Conservation (phyloP, 2,797 vertebrate genomes). For the Rhynchotus rufescens region DNA sequence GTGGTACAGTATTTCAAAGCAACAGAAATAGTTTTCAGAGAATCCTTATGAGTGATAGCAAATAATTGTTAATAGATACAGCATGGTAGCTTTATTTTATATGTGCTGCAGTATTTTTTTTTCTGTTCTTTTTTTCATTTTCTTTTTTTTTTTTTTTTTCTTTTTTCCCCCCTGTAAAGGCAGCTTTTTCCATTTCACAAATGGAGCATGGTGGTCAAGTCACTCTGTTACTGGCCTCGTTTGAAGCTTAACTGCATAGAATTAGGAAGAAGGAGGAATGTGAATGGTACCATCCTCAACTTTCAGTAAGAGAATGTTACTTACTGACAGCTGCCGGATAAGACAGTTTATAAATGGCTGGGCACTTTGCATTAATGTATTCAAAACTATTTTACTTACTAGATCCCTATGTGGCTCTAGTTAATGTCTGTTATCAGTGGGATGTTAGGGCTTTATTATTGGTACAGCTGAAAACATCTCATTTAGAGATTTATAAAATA, state of each 20-base stretch:
- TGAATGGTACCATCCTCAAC: conserved; percentile 39
- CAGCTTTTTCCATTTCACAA: conserved; percentile 66
- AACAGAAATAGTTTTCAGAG: conserved; percentile 77
- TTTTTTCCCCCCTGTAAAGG: background rate
- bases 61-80: conserved; percentile 78
- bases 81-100: conserved; percentile 70
- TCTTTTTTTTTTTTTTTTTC: background rate
- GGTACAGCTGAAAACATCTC: background rate
- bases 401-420: background rate
- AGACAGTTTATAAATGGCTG: conserved; percentile 63
- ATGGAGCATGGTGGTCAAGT: conserved; percentile 64
- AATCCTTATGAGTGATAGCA: conserved; percentile 75
- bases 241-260: conserved; percentile 78
- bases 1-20: conserved; percentile 81
- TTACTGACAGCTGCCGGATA: conserved; percentile 17
- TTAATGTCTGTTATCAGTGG: conserved; percentile 10
- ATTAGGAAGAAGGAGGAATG: conserved; percentile 69
- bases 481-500: background rate
- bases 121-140: background rate
- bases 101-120: conserved; percentile 38
- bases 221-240: conserved; percentile 43
- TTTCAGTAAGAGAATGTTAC: conserved; percentile 48
- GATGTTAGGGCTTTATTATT: background rate
- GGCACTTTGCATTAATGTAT: conserved; percentile 56
- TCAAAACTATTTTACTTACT: conserved; percentile 48